Percentiles rank a stretch among this genome's conserved stretches.
phyloP scores from a whole-genome alignment of 1,140 invertebrate species.

The Drosophila lacertosa region DNA sequence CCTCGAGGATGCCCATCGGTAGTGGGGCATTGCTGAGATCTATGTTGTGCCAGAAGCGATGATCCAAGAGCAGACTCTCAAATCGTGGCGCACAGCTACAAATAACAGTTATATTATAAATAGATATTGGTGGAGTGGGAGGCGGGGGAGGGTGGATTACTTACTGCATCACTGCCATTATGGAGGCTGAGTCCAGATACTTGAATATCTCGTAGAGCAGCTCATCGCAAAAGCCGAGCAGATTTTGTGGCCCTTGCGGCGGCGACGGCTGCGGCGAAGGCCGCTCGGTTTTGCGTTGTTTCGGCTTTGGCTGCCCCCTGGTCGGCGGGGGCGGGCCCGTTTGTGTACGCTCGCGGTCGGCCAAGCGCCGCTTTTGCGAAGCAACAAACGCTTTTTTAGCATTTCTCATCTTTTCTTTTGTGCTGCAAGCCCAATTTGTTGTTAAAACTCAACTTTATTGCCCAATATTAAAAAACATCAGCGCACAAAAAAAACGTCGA shows the following conservation, averaged over 20 bases:
- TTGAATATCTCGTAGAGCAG: slow-evolving; percentile 85
- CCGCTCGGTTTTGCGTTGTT: slow-evolving; percentile 54
- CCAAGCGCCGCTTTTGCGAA: slow-evolving; percentile 66
- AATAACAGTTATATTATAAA: neutral
- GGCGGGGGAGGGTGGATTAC: neutral
- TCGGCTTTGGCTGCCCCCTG: slow-evolving; percentile 37
- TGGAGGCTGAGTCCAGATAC: slow-evolving; percentile 84
- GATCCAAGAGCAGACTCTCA: slow-evolving; percentile 84
- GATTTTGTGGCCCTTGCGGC: slow-evolving; percentile 15
- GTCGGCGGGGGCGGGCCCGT: slow-evolving; percentile 10
- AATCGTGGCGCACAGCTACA: slow-evolving; percentile 85
- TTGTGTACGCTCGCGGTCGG: slow-evolving; percentile 39
- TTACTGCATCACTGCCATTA: slow-evolving; percentile 85
- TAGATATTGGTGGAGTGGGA: too few relatives aligned
- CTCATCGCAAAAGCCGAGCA: slow-evolving; percentile 85
- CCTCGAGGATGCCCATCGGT: slow-evolving; percentile 83
- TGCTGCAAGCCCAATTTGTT: slow-evolving; percentile 37
- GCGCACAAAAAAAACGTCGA: slow-evolving; percentile 31
- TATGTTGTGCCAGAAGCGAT: slow-evolving; percentile 85
- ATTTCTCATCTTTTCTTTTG: slow-evolving; percentile 51
- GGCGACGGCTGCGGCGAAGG: slow-evolving; percentile 12
- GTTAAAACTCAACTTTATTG: slow-evolving; percentile 32
- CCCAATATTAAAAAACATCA: slow-evolving; percentile 36
- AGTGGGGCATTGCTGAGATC: slow-evolving; percentile 84
- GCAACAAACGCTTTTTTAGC: slow-evolving; percentile 53